These are phyloP conservation scores for Anadara kagoshimensis DNA, from an alignment of 1,140 invertebrate genomes.

Conservation along the genomic window DNA sequence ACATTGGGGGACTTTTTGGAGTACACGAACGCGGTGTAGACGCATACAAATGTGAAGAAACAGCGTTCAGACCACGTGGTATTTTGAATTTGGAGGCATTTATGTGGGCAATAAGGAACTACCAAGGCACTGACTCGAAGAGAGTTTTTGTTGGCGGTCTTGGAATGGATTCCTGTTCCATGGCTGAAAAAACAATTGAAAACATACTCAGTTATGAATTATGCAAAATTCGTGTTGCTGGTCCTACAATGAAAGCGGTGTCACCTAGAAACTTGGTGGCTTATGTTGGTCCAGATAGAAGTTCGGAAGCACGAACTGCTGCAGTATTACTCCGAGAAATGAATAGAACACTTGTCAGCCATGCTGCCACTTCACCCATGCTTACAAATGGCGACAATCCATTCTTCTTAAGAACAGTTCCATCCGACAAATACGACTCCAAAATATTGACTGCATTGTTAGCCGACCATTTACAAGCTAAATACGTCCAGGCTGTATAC, in stretches of 20 bases:
- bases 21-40: constrained; percentile 46
- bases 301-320: constrained; percentile 40
- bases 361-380: constrained; percentile 46
- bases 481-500: constrained; percentile 50
- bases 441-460: constrained; percentile 41
- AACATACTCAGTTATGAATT: constrained; percentile 57
- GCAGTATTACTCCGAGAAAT: constrained; percentile 45
- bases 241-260: constrained; percentile 30
- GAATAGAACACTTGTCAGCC: constrained; percentile 49
- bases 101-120: constrained; percentile 60
- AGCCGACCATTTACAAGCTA: constrained; percentile 14
- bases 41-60: constrained; percentile 42
- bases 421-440: constrained; percentile 43
- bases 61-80: constrained; percentile 34
- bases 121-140: constrained; percentile 1
- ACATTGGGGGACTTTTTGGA: constrained; percentile 59
- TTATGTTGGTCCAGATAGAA: constrained; percentile 55
- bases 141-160: constrained; percentile 53
- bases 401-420: constrained; percentile 56
- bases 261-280: constrained; percentile 50
- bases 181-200: constrained; percentile 50
- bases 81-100: constrained; percentile 62
- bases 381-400: constrained; percentile 34
- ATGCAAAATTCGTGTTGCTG: constrained; percentile 40
- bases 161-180: constrained; percentile 58